Evolutionary conservation across 2,797 vertebrate genomes (phyloP).

Genomic region (Poeciliopsis paucimaculata): DNA sequence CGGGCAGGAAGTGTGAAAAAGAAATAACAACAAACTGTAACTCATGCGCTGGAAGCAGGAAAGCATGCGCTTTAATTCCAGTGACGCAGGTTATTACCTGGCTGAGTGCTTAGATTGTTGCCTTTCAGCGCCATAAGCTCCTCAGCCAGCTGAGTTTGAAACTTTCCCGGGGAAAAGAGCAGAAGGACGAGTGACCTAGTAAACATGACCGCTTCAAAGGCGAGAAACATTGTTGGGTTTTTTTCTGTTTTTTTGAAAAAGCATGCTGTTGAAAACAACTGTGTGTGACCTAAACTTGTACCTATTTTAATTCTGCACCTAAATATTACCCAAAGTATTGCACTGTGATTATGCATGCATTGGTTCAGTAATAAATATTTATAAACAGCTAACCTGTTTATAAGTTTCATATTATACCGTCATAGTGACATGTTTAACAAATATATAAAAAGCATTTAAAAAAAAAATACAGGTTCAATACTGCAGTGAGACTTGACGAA

Average conservation of each 20-base stretch:
- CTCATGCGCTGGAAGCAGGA: background rate
- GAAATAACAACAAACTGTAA: background rate
- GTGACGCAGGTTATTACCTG: conserved; percentile 4
- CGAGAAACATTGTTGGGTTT: background rate
- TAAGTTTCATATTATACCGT: no score
- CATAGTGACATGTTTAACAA: no score
- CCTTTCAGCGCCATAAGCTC: conserved; percentile 4
- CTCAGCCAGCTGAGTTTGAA: conserved; percentile 33
- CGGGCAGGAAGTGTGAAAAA: background rate
- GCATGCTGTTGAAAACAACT: no score
- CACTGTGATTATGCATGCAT: no score
- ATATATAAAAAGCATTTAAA: no score
- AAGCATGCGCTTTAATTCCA: background rate
- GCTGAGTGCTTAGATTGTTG: conserved; percentile 9
- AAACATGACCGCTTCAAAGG: conserved; percentile 25
- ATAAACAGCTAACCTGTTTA: no score
- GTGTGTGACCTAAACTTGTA: no score
- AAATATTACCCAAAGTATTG: no score
- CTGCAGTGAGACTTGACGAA: background rate
- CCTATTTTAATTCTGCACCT: no score
- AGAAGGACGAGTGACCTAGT: conserved; percentile 27
- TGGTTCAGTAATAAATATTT: no score
- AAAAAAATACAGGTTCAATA: no score
- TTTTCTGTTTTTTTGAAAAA: background rate
- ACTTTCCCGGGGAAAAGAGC: conserved; percentile 5